Evolutionary conservation across 2,113 vertebrate species (phyloP), one percentile per base, ranked within the genome.

Genomic region (Pseudorasbora parva): DNA sequence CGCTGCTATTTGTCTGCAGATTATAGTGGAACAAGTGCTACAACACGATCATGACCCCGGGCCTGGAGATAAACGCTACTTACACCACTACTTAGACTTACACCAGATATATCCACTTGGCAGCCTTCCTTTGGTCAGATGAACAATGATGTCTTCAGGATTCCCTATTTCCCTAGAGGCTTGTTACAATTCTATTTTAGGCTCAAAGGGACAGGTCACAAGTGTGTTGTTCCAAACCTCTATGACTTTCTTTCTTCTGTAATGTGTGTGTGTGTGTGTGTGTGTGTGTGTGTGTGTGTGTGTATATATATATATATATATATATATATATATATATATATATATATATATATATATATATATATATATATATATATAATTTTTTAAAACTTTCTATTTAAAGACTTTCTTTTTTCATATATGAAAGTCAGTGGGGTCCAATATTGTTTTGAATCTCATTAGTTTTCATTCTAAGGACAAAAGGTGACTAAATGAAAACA

Each of bases 1-100:
- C 30, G 30, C 17, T 75, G 69, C 76, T 83, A 23, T 86, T 82
- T 76, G 27, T 87, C 72, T 82, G 43, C 2, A 78, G 8, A 23
- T 12, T 64, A 51, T 68, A 62, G 57, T 14, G 47, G 12, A 62
- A 64, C 5, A 25, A 64, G 60, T 30, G 60, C 14, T 30, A 64
- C 23, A 54, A 54, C 23, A 75, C 8, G 27, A 49, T 47, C n/a
- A 47, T 73, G 23, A 15, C n/a, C 43, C 12, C 5, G 25, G n/a
- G 41, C n/a, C 41, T 47, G 43, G 21, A 72, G 68, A 45, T 69
- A 12, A 69, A 69, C 30, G n/a, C 33, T 5, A 47, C 43, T 73
- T 27, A 73, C 21, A 37, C 37, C 37, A 37, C 37, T 37, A 37
- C 37, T 37, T 37, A 43, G 43, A 27, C 12, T 27, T 73, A 64